Evolutionary conservation across 2,113 vertebrate genomes (phyloP), one percentile per base, ranked within the genome.

Genomic region (Odocoileus virginianus): DNA sequence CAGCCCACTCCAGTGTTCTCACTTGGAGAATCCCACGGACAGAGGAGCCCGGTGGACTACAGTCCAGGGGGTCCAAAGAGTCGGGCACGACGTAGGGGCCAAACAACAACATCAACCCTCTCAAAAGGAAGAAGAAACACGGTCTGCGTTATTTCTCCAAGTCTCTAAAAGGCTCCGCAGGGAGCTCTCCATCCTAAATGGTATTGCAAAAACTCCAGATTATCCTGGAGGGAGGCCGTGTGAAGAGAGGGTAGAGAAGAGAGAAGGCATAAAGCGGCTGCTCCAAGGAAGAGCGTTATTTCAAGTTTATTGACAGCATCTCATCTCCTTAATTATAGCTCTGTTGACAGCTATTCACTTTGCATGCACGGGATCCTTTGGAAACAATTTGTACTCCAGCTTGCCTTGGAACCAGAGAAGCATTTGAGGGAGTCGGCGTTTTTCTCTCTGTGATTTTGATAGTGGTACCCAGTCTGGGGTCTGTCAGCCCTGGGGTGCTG

Each of bases 311-410:
- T 89, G 97, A 95, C 86, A 95, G 55, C 50, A 64, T 4, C 67
- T 87, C 71, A 57, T 89, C 83, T 87, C 71, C 61, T 91, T 93
- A 91, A 97, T 97, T 97, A 78, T 12, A 79, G 86, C 52, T 94
- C 40, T 89, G 47, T 81, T 96, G 93, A 97, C 57, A 97, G 67
- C 40, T 83, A 50, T 67, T 96, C 83, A 79, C 36, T 97, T 91
- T 87, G 25, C 47, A 76, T 45, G 50, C 58, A 33, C 4, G 54
- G 87, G 91, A 74, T 95, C 61, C 60, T 79, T 96, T 93, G 30
- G 79, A 97, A 95, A 93, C 36, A 86, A 96, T 97, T 71, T 45
- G 61, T 74, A 91, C 76, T 84, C 82, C 40, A 91, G 7, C 82
- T 92, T 97, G 86, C 71, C n/a, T 60, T 55, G 54, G 78, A 76